Conservation (phyloP, 2,797 vertebrate genomes). For the Centropyge bicolor region DNA sequence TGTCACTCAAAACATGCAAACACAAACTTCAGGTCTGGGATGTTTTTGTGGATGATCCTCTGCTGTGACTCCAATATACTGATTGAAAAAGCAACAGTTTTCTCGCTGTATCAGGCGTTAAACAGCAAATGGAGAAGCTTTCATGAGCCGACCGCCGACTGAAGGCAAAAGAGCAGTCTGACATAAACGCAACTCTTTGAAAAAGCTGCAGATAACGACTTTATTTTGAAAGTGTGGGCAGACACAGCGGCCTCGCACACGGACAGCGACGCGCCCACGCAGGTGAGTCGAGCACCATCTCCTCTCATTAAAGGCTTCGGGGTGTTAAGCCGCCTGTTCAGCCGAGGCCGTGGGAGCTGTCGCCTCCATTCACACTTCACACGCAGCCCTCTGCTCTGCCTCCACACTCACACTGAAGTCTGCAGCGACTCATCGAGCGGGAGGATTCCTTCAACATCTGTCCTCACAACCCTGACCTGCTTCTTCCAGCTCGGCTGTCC, state of each 20-base stretch:
- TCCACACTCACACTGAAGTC: neutral
- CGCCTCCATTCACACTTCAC: slow-evolving; percentile 29
- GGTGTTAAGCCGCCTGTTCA: slow-evolving; percentile 41
- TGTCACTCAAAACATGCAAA: no score
- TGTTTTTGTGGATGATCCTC: no score
- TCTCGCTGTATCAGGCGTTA: no score
- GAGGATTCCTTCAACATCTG: neutral
- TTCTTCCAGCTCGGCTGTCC: neutral
- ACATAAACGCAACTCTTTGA: neutral
- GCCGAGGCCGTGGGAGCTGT: slow-evolving; percentile 42
- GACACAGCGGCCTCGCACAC: neutral
- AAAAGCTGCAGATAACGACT: neutral
- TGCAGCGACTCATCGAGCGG: slow-evolving; percentile 5
- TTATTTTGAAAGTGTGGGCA: neutral
- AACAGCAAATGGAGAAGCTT: neutral
- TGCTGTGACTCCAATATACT: no score
- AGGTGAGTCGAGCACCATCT: slow-evolving; percentile 24
- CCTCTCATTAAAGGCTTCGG: slow-evolving; percentile 41
- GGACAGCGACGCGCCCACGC: slow-evolving; percentile 12
- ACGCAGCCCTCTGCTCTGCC: neutral
- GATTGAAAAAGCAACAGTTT: no score
- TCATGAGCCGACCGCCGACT: neutral
- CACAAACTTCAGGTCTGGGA: no score
- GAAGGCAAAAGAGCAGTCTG: neutral
- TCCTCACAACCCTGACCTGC: neutral